Percentiles rank a stretch among this genome's conserved stretches.
Conservation (phyloP, 23 tunicate genomes). For the Botrylloides violaceus region DNA sequence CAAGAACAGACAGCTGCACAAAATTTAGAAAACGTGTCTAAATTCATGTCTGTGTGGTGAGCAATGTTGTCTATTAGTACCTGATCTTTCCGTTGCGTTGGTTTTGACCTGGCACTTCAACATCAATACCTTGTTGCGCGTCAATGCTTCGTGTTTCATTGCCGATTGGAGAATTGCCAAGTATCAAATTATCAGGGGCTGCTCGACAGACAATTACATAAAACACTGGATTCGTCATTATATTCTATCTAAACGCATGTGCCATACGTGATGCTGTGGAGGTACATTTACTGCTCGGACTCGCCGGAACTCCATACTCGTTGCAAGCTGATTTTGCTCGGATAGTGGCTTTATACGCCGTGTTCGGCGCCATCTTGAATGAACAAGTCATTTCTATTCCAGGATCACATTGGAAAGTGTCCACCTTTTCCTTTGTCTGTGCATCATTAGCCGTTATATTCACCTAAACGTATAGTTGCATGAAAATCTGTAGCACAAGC, state of each 20-base stretch:
- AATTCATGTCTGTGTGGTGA: neutral
- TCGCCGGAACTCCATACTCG: neutral
- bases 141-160: no score
- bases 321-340: conserved; percentile 11
- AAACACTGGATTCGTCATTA: no score
- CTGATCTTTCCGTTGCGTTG: conserved; percentile 16
- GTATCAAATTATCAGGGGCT: neutral
- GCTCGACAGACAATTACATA: no score
- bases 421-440: neutral
- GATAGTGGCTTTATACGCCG: neutral
- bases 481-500: no score
- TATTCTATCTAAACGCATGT: no score
- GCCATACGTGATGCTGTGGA: no score
- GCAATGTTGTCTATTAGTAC: neutral
- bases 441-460: no score
- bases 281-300: no score
- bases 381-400: neutral
- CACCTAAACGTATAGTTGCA: no score
- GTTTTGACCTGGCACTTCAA: conserved; percentile 1
- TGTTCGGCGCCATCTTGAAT: conserved; percentile 4
- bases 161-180: neutral
- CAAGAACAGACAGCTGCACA: conserved; percentile 9
- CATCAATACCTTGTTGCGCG: neutral
- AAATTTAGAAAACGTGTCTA: no score
- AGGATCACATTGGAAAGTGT: neutral